Conservation (phyloP, 2,797 vertebrate genomes). For the Catamblyrhynchus diadema region DNA sequence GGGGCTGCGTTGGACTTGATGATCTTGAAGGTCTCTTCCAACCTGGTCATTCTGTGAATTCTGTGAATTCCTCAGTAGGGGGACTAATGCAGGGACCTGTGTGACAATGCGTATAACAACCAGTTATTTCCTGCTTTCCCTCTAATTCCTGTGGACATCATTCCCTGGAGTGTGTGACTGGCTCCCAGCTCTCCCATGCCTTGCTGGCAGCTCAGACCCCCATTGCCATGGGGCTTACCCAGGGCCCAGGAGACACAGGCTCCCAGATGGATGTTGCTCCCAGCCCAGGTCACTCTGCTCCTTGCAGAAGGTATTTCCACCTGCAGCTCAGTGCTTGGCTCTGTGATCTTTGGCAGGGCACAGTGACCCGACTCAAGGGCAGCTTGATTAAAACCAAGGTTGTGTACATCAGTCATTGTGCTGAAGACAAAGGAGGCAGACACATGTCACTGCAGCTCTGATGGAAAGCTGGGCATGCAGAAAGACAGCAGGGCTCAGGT, state of each 20-base stretch:
- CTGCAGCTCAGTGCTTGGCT: not conserved
- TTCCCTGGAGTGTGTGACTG: not conserved
- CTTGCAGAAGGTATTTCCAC: not conserved
- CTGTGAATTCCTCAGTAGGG: rapidly evolving
- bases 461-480: not conserved
- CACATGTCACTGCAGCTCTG: not conserved
- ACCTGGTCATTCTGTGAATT: not conserved
- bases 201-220: not conserved
- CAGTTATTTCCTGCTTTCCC: not conserved
- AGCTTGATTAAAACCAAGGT: not conserved
- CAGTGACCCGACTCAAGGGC: not conserved
- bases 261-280: not conserved
- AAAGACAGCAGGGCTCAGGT: not conserved
- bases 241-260: not conserved
- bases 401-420: not conserved
- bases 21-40: not conserved
- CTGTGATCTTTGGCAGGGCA: not conserved
- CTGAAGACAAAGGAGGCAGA: not conserved
- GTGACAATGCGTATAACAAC: not conserved
- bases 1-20: not conserved
- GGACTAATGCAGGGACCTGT: not conserved
- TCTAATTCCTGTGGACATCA: not conserved
- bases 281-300: not conserved
- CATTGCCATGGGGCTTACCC: not conserved
- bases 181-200: not conserved